Evolutionary conservation across 2,113 vertebrate genomes (phyloP), one percentile per base, ranked within the genome.

Genomic region (Mugil cephalus): DNA sequence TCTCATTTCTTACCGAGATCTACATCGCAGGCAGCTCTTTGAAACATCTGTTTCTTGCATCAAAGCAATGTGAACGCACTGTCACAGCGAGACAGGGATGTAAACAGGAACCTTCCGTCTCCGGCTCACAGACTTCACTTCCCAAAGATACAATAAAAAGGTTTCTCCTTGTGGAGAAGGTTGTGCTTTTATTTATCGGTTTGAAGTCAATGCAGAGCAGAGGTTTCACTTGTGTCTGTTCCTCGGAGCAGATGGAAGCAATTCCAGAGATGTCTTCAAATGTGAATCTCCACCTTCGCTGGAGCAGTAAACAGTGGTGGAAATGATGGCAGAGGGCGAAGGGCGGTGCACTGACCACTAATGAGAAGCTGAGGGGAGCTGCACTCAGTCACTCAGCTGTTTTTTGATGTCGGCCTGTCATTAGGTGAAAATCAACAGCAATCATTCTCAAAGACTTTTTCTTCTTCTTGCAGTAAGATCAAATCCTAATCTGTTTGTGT

Each of bases 121-220:
- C 52, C 69, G 43, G 78, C 66, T 67, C 45, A 60, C 66, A 65
- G 59, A 43, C 74, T 52, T 73, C 43, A 19, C 43, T 74, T 71
- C 74, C 60, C 48, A 74, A 81, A 77, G 66, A 80, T 46, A 69
- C 24, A 64, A 79, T 72, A 81, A 83, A 83, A 77, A 58, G 19
- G 45, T 19, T 1, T 77, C 76, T 77, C 79, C 17, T 45, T 50
- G 35, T 18, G 39, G 63, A 46, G 46, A 46, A 63, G 6, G 43
- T 13, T 36, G 34, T 38, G 48, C 24, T n/a, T 69, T 74, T 59
- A 61, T 69, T 66, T 51, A 36, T n/a, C 24, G 5, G n/a, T n/a
- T n/a, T n/a, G n/a, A n/a, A n/a, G n/a, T n/a, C n/a, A 30, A 5
- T 30, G 24, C 24, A 30, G 5, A 30, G 24, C 24, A 71, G 43